These are phyloP conservation scores for Pholis gunnellus DNA, from an alignment of 2,113 vertebrate genomes.

Conservation along the genomic window DNA sequence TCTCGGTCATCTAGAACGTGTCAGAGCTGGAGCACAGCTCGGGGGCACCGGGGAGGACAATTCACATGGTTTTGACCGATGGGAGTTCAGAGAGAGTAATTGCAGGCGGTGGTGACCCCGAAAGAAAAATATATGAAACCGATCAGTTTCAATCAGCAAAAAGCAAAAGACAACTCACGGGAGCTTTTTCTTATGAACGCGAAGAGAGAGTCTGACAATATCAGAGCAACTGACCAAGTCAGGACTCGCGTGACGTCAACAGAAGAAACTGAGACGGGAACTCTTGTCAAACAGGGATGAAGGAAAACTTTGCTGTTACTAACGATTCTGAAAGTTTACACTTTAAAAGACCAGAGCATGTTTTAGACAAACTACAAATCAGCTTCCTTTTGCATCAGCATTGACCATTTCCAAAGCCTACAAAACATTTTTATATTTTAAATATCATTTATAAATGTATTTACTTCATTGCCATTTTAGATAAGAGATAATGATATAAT, in stretches of 20 bases:
- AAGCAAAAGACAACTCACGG: conserved; percentile 11
- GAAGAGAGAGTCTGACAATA: neutral
- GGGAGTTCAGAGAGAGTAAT: conserved; percentile 14
- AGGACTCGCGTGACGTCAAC: neutral
- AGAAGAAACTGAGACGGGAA: conserved; percentile 14
- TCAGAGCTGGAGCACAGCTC: conserved; percentile 6
- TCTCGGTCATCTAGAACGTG: conserved; percentile 49
- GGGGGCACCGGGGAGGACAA: conserved; percentile 15
- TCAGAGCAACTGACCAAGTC: neutral
- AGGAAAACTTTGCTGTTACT: neutral
- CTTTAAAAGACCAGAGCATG: no score
- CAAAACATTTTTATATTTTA: neutral
- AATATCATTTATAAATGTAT: neutral
- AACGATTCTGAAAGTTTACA: neutral
- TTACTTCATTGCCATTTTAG: neutral
- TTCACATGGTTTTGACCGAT: conserved; percentile 18
- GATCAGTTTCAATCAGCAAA: conserved; percentile 24
- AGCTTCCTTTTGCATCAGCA: neutral
- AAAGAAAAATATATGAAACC: neutral
- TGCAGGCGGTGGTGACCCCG: neutral
- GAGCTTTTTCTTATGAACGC: conserved; percentile 10
- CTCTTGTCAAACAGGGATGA: neutral
- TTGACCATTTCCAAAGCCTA: neutral
- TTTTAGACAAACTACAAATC: neutral
- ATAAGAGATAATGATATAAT: no score